Percentiles rank a stretch among this genome's conserved stretches.
phyloP scores from a whole-genome alignment of 2,797 vertebrate genomes.

The Phrynocephalus forsythii region DNA sequence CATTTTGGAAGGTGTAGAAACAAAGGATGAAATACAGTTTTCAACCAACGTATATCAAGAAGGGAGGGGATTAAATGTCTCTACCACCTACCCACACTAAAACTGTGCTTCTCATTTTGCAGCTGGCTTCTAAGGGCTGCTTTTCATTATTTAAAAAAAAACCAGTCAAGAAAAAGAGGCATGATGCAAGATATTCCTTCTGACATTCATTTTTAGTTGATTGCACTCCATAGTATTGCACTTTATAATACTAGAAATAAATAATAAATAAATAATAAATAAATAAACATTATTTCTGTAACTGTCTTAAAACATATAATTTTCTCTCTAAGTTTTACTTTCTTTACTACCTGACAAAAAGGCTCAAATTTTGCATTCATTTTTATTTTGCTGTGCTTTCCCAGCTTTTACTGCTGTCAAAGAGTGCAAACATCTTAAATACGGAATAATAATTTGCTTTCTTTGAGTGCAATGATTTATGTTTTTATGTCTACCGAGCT shows the following conservation, averaged over 20 bases:
- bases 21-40: not conserved
- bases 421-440: constrained; percentile 71
- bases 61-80: not conserved
- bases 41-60: not conserved
- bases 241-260: not conserved
- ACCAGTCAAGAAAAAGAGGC: not conserved
- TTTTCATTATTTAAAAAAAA: not conserved
- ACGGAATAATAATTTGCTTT: constrained; percentile 69
- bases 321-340: constrained; percentile 59
- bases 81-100: not conserved
- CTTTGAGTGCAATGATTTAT: constrained; percentile 53
- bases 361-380: constrained; percentile 73
- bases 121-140: too few species aligned
- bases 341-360: constrained; percentile 74
- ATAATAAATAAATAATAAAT: not conserved
- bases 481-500: constrained; percentile 66
- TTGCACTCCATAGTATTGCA: not conserved
- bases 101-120: not conserved
- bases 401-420: constrained; percentile 70
- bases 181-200: not conserved
- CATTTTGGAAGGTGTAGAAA: not conserved
- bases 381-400: constrained; percentile 75
- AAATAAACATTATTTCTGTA: not conserved
- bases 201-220: not conserved
- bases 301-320: not conserved